Evolutionary conservation across 2,113 vertebrate genomes (phyloP), one percentile per base, ranked within the genome.

Genomic region (Petrocephalus microphthalmus): DNA sequence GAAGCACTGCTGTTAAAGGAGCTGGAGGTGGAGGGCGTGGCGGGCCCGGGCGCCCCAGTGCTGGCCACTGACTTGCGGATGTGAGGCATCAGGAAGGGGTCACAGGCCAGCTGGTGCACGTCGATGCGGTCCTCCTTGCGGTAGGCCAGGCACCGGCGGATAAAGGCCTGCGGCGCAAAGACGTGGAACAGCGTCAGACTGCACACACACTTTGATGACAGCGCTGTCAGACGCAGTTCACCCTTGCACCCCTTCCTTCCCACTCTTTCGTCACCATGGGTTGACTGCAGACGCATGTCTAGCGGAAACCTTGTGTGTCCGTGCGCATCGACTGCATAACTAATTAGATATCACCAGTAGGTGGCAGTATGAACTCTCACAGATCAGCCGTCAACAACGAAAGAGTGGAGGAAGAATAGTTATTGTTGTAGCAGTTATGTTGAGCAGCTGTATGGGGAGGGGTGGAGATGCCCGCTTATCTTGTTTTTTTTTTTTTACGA

Each of bases 91-190:
- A 98, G 94, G 94, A 98, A 99, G 0, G 97, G 96, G 93, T 99
- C 98, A 90, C 96, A 96, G 92, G 97, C 96, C 94, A 98, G 91
- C 94, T 98, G 97, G 91, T 97, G 97, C 89, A 99, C 98, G 84
- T 98, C 97, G 89, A 98, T 97, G 51, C 98, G 95, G 87, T 98
- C 98, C 93, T 98, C 98, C 92, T 98, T 98, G 87, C 97, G 96
- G 94, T 99, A 99, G 64, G 98, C 97, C 92, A 99, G 91, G 90
- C 97, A 99, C 53, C 97, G 96, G 56, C 97, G 95, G 92, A 98
- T 99, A 92, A 99, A 99, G 0, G 97, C 97, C 98, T 99, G 90
- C 25, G 87, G 64, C 1, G 52, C 8, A 54, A 5, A 86, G 84
- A 42, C 7, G 13, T 19, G 6, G 33, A 42, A 74, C 29, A 42